Conservation (phyloP, 1,140 invertebrate genomes). For the Hylyphantes graminicola region DNA sequence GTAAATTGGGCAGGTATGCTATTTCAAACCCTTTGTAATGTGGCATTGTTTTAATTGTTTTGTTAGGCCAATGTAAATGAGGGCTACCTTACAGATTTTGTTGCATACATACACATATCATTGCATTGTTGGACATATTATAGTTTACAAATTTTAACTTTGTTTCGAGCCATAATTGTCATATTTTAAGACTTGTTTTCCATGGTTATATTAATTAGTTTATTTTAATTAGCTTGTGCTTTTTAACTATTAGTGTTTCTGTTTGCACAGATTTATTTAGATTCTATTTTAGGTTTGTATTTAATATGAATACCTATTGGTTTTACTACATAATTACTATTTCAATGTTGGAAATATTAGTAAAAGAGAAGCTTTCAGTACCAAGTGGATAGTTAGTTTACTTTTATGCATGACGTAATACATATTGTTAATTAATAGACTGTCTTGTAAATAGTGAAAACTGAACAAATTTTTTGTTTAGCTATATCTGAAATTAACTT, state of each 20-base stretch:
- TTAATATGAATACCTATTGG: not conserved
- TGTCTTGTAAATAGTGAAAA: too few species aligned
- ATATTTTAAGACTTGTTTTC: slow-evolving; percentile 44
- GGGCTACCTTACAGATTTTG: slow-evolving; percentile 23
- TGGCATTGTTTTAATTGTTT: slow-evolving; percentile 3
- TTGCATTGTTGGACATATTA: slow-evolving; percentile 38
- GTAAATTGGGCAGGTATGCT: not conserved
- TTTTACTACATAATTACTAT: not conserved
- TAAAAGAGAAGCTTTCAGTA: not conserved
- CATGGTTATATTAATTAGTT: slow-evolving; percentile 6
- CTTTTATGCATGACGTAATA: not conserved
- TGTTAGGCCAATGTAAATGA: not conserved
- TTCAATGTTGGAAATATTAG: slow-evolving; percentile 3
- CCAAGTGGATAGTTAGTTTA: not conserved
- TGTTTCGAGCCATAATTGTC: slow-evolving; percentile 21
- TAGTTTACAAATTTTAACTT: slow-evolving; percentile 42
- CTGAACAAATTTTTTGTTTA: too few species aligned
- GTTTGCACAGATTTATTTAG: slow-evolving; percentile 5
- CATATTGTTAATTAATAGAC: too few species aligned
- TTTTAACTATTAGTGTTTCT: slow-evolving; percentile 6
- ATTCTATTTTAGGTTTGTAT: slow-evolving; percentile 1
- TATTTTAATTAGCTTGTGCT: slow-evolving; percentile 25
- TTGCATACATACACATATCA: slow-evolving; percentile 48
- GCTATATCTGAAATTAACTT: too few species aligned
- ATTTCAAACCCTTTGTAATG: not conserved